Conservation (phyloP, 2,797 vertebrate species). For the Aeoliscus strigatus region DNA sequence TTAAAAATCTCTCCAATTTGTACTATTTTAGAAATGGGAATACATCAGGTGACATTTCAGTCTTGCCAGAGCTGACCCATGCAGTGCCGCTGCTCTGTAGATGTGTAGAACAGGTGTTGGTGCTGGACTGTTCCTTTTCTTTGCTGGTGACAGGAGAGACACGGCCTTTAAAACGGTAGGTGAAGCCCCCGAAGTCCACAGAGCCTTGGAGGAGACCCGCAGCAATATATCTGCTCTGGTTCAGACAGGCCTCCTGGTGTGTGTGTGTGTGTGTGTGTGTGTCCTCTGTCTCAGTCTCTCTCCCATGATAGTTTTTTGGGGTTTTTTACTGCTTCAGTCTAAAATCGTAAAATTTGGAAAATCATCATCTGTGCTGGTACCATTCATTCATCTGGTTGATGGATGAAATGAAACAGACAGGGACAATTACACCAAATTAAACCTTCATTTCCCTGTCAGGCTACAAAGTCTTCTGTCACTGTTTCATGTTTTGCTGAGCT, state of each 20-base stretch:
- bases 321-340: no score
- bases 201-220: slow-evolving; percentile 43
- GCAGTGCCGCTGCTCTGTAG: slow-evolving; percentile 28
- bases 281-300: slow-evolving; percentile 12
- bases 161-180: slow-evolving; percentile 43
- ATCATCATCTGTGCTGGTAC: background rate
- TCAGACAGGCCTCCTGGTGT: slow-evolving; percentile 41
- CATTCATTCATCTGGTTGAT: slow-evolving; percentile 10
- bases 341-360: background rate
- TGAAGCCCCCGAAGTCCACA: slow-evolving; percentile 48
- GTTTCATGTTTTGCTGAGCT: slow-evolving; percentile 44
- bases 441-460: slow-evolving; percentile 46
- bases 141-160: slow-evolving; percentile 54
- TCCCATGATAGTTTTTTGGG: no score
- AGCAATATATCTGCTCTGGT: slow-evolving; percentile 53
- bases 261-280: slow-evolving; percentile 16
- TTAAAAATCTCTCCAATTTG: no score
- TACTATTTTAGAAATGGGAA: no score
- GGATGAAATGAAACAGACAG: slow-evolving; percentile 38
- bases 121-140: slow-evolving; percentile 34
- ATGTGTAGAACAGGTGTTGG: slow-evolving; percentile 67
- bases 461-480: slow-evolving; percentile 31
- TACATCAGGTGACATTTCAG: background rate
- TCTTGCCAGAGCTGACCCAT: slow-evolving; percentile 26
- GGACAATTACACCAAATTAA: slow-evolving; percentile 58